Conservation (phyloP, 2,113 vertebrate genomes). For the Peromyscus leucopus region DNA sequence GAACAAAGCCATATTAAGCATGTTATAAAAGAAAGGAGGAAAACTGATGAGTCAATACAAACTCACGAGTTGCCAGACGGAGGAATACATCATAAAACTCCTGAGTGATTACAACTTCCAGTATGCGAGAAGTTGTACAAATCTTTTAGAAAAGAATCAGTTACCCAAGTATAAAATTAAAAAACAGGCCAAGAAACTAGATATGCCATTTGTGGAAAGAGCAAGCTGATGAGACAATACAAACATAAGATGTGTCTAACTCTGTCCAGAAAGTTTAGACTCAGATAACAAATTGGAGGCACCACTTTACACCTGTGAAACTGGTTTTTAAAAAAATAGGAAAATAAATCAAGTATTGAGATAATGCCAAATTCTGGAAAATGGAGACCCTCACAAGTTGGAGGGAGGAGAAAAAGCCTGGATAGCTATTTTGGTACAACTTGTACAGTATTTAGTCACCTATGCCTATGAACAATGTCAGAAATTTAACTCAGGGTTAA, state of each 20-base stretch:
- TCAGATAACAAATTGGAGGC: neutral
- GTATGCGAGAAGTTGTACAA: constrained; percentile 38
- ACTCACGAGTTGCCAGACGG: constrained; percentile 1
- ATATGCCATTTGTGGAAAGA: neutral
- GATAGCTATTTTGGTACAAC: neutral
- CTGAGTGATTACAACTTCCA: neutral
- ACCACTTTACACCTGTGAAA: neutral
- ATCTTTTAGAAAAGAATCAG: neutral
- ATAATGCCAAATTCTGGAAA: neutral
- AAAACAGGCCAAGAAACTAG: neutral
- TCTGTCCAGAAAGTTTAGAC: neutral
- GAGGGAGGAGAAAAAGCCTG: neutral
- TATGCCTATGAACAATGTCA: neutral
- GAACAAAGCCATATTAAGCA: neutral
- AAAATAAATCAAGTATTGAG: neutral
- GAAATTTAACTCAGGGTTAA: neutral
- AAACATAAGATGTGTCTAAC: neutral
- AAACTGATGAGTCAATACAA: neutral
- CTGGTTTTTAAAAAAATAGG: neutral
- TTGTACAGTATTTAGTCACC: neutral
- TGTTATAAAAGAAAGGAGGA: neutral
- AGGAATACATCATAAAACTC: constrained; percentile 22
- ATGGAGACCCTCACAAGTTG: neutral
- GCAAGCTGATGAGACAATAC: neutral
- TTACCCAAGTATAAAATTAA: neutral